Evolutionary conservation across 2,797 vertebrate species (phyloP).

Genomic region (Bovichtus variegatus): DNA sequence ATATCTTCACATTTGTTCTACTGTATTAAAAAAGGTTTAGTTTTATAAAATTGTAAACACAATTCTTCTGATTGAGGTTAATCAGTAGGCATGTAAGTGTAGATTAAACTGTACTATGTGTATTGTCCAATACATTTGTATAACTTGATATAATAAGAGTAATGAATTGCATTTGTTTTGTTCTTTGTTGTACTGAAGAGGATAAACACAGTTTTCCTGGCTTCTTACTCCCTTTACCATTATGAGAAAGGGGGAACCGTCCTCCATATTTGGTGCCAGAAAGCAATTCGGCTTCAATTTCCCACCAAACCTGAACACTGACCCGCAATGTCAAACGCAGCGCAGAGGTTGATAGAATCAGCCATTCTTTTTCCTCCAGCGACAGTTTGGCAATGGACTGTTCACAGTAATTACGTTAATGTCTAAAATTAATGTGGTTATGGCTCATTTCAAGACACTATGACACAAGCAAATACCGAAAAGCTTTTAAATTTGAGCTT

Average conservation of each 20-base stretch:
- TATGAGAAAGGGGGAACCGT: conserved; percentile 11
- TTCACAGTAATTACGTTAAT: conserved; percentile 4
- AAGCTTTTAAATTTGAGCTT: neutral
- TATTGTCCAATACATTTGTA: neutral
- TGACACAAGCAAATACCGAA: conserved; percentile 1
- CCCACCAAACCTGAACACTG: conserved; percentile 31
- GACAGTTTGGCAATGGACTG: neutral
- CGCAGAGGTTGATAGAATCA: conserved; percentile 11
- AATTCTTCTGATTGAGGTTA: neutral
- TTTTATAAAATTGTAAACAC: neutral
- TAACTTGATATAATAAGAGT: neutral
- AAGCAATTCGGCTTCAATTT: conserved; percentile 27
- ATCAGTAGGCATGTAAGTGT: neutral
- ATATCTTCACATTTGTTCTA: neutral
- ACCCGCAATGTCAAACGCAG: conserved; percentile 16
- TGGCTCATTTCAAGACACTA: conserved; percentile 19
- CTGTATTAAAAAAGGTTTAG: neutral
- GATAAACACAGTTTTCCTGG: conserved; percentile 1
- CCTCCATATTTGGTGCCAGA: conserved; percentile 16
- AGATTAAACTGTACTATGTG: neutral
- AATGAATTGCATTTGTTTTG: neutral
- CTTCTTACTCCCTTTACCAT: conserved; percentile 13
- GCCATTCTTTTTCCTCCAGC: neutral
- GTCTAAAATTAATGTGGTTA: neutral
- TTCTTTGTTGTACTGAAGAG: neutral